Conservation (phyloP, 2,888 invertebrate genomes). For the Apotomis turbidana region DNA sequence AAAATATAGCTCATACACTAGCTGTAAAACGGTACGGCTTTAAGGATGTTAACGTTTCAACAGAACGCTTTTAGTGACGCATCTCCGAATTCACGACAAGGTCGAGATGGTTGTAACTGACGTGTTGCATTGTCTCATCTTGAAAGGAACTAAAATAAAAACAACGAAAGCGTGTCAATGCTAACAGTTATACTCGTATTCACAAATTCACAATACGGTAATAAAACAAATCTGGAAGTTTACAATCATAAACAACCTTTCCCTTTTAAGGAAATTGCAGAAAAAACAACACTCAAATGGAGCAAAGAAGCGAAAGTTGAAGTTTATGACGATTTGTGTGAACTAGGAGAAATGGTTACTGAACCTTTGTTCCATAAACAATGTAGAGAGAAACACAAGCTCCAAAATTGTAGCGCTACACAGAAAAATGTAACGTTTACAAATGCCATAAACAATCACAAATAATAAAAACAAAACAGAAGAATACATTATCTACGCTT, state of each 20-base stretch:
- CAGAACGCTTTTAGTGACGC: conserved; percentile 41
- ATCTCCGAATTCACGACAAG: conserved; percentile 15
- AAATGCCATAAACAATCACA: neutral
- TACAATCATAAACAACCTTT: conserved; percentile 8
- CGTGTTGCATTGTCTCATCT: conserved; percentile 7
- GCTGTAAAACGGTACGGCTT: neutral
- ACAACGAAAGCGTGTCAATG: conserved; percentile 20
- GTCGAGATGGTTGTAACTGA: neutral
- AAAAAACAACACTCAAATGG: neutral
- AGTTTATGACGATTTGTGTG: conserved; percentile 6
- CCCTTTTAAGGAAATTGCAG: conserved; percentile 23
- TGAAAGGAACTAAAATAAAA: conserved; percentile 8
- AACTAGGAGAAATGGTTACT: conserved; percentile 5
- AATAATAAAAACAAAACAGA: neutral
- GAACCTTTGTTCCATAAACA: neutral
- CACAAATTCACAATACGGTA: conserved; percentile 3
- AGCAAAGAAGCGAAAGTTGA: conserved; percentile 25
- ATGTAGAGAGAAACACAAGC: neutral
- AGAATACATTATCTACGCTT: neutral
- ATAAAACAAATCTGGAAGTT: conserved; percentile 3
- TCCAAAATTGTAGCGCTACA: conserved; percentile 1
- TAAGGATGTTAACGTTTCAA: neutral
- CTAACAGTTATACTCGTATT: conserved; percentile 3
- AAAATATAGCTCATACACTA: no score
- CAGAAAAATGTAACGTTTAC: neutral